Base-by-base conservation (phyloP, 2,797 vertebrate genomes). In the Salmo trutta region DNA sequence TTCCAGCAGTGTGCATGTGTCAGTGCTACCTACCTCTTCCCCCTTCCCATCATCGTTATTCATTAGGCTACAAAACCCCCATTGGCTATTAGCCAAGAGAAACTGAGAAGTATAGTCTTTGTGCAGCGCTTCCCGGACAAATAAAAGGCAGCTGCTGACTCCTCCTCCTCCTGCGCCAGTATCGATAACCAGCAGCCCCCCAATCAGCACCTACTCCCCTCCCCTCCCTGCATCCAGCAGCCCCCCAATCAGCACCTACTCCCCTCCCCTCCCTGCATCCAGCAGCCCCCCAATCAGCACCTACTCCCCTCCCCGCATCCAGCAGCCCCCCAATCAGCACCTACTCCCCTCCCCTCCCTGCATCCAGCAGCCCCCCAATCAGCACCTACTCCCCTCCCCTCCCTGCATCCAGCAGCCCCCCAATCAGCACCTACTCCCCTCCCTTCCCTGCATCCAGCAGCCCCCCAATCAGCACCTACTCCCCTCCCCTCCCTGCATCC, bases 71-170 rank as follows among this genome's bases (percentile, higher is more conserved):
- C 68, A 79, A 77, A 76, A 79, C 80, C 80, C 65, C 74, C 75
- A 79, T 81, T 76, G 74, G 76, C 83, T 77, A 80, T 81, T 86
- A 82, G 6, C 56, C 19, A 77, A 88, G 75, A 76, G 54, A 59
- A 74, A 51, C 69, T 77, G 68, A 64, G 56, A 29, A 76, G 71
- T 15, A 33, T n/a, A 59, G 73, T 86, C 82, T 87, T 83, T 87
- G 85, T 83, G 71, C 78, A 78, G 81, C 81, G 77, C 77, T 74
- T 69, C 5, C 65, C 5, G 64, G 74, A 82, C 84, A 81, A 80
- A 87, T 83, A 79, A 84, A 77, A 75, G 77, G 74, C 77, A 73
- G 56, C 51, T 77, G 74, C 76, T 53, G 36, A 76, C 74, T 80
- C 77, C 81, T 77, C 76, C 75, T 36, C 67, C 64, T 59, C 71